These are phyloP conservation scores for Catostomus latipinnis DNA, from an alignment of 2,797 vertebrate species.

Conservation along the genomic window DNA sequence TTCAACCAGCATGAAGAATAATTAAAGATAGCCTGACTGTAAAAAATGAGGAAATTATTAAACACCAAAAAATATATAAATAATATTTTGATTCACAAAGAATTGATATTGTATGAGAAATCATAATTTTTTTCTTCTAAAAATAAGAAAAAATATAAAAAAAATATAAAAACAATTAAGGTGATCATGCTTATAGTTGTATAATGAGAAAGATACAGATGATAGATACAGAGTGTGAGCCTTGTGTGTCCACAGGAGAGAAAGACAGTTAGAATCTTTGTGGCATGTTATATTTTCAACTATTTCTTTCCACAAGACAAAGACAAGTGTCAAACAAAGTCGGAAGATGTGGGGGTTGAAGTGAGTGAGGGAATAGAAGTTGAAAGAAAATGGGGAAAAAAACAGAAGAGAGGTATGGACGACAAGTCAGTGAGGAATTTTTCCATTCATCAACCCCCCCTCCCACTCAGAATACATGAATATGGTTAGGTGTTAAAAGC, in stretches of 20 bases:
- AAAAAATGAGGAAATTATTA: too few relatives aligned
- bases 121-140: background rate
- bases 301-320: slow-evolving; percentile 83
- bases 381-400: slow-evolving; percentile 61
- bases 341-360: slow-evolving; percentile 67
- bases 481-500: slow-evolving; percentile 82
- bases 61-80: too few relatives aligned
- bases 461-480: slow-evolving; percentile 81
- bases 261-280: slow-evolving; percentile 68
- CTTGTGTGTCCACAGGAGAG: slow-evolving; percentile 27
- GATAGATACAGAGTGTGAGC: background rate
- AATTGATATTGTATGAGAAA: background rate
- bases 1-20: background rate
- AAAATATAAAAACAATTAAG: background rate
- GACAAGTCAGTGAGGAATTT: slow-evolving; percentile 82
- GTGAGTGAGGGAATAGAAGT: slow-evolving; percentile 54
- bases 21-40: too few relatives aligned
- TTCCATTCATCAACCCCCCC: slow-evolving; percentile 74
- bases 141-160: too few relatives aligned
- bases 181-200: background rate
- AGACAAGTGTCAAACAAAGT: slow-evolving; percentile 87
- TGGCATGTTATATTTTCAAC: slow-evolving; percentile 78
- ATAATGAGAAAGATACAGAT: background rate
- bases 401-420: slow-evolving; percentile 69
- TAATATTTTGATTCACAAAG: too few relatives aligned